Base-by-base conservation (phyloP, 2,113 vertebrate genomes). In the Ancistrus triradiatus region DNA sequence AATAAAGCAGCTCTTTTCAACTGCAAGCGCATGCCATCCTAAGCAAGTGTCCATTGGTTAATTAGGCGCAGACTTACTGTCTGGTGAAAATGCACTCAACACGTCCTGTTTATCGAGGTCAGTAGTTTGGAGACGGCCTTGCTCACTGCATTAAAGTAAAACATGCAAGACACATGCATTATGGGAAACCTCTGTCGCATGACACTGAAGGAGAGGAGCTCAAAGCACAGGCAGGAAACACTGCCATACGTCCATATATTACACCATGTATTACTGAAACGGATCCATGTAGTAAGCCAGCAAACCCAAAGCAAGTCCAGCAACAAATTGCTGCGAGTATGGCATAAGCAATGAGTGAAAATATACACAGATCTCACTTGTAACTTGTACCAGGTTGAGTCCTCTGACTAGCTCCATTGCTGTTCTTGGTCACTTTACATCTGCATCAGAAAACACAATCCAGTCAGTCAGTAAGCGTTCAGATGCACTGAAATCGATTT, bases 61-160 rank as follows among this genome's bases (percentile, higher is more conserved):
- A 28, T 46, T 7, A 44, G 27, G 2, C 27, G n/a, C 19, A 47
- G 56, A 89, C 90, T 91, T 72, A 92, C 87, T 80, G 50, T 72
- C 17, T 10, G 66, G 59, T 42, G 53, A 22, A 28, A 81, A 79
- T 9, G 73, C 55, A 33, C 77, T 52, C 21, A 60, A 66, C 35
- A 57, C 2, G 0, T 51, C 55, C 3, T 61, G 73, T 35, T 78
- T 69, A 24, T 80, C 82, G 28, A 74, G 61, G 18, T 86, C 78
- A 52, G 66, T 18, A 0, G 59, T 7, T 1, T 19, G 73, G 28
- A 79, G 77, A 0, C 18, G 21, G 43, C 47, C 71, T 14, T 75
- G 74, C 48, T 83, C 77, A 66, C 91, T 95, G 84, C 50, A 83
- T 84, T 49, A 74, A 13, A 43, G 22, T 9, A 21, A 46, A 76